Conservation (phyloP, 2,888 invertebrate species). For the Cryptosula pallasiana region DNA sequence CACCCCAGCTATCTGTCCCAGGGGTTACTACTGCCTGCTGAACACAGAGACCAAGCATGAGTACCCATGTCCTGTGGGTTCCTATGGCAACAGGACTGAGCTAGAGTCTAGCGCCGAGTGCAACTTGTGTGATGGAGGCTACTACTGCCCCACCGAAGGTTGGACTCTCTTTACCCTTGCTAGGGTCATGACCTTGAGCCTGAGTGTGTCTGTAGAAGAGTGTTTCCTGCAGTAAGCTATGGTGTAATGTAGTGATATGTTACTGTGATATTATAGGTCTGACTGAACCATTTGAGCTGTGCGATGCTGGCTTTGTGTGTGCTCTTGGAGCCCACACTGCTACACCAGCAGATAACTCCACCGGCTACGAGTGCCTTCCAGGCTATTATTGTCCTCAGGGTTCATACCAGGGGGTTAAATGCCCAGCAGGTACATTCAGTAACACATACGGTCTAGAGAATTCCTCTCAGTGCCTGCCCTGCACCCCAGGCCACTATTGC, state of each 20-base stretch:
- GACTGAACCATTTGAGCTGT: constrained; percentile 35
- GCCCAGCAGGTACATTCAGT: constrained; percentile 47
- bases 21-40: constrained; percentile 40
- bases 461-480: constrained; percentile 39
- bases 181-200: not conserved
- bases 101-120: constrained; percentile 37
- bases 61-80: constrained; percentile 42
- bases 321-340: constrained; percentile 36
- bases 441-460: constrained; percentile 38
- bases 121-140: constrained; percentile 38
- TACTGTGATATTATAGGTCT: constrained; percentile 32
- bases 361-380: constrained; percentile 41
- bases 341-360: constrained; percentile 39
- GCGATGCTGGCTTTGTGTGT: constrained; percentile 47
- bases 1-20: constrained; percentile 37
- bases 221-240: too few species aligned
- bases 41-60: constrained; percentile 36
- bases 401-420: constrained; percentile 39
- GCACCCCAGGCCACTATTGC: constrained; percentile 44
- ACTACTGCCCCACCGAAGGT: constrained; percentile 37
- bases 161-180: not conserved
- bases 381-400: constrained; percentile 45
- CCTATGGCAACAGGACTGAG: constrained; percentile 39
- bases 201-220: too few species aligned
- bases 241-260: too few species aligned